phyloP scores from a whole-genome alignment of 2,113 vertebrate genomes.

The Microcebus lehilahytsara region DNA sequence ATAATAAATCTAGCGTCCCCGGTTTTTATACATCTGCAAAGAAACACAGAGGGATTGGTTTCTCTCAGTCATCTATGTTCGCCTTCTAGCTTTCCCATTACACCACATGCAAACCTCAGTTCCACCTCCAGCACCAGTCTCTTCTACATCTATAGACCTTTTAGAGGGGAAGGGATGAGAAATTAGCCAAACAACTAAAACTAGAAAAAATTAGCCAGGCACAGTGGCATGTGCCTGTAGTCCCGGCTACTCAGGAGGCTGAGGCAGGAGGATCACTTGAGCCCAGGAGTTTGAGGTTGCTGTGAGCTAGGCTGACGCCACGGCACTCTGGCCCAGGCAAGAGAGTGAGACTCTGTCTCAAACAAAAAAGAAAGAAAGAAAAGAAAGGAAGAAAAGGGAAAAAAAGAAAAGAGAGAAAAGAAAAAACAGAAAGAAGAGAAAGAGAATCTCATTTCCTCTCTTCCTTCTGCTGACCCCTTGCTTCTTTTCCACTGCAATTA shows the following conservation, averaged over 20 bases:
- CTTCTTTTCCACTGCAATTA: background rate
- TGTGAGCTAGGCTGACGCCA: no score
- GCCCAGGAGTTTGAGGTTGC: no score
- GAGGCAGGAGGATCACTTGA: no score
- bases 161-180: background rate
- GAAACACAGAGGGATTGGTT: background rate
- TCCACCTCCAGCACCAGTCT: background rate
- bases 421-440: background rate
- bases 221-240: no score
- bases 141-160: background rate
- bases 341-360: no score
- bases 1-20: background rate
- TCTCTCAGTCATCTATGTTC: background rate
- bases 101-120: background rate
- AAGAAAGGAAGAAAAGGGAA: no score
- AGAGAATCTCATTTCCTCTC: background rate
- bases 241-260: no score
- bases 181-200: no score
- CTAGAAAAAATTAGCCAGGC: no score
- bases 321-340: no score
- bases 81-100: background rate
- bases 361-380: no score
- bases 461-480: background rate
- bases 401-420: no score
- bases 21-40: background rate